A percentile compares a stretch with the other conserved stretches of the same genome.
Conservation (phyloP, 2,797 vertebrate species). For the Tamandua tetradactyla region DNA sequence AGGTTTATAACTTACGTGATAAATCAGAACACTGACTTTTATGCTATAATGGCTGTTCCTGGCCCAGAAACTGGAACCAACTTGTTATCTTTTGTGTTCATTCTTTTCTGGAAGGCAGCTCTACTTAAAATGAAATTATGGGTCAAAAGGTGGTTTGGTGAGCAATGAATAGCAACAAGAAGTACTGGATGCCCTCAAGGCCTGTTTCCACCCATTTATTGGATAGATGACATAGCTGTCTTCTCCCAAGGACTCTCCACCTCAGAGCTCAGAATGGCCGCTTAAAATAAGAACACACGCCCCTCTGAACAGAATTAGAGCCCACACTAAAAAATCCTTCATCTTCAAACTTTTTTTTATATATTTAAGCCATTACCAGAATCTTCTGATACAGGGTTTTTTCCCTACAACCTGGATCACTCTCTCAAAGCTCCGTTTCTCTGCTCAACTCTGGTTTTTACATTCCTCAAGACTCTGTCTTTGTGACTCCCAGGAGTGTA, state of each 20-base stretch:
- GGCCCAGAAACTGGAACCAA: neutral
- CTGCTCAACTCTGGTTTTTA: neutral
- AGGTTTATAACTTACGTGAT: neutral
- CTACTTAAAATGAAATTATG: neutral
- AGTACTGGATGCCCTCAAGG: neutral
- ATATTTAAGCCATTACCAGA: neutral
- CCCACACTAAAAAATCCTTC: neutral
- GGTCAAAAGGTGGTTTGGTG: neutral
- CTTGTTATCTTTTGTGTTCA: neutral
- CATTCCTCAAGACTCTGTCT: neutral
- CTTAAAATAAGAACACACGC: constrained; percentile 4
- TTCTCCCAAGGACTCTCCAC: neutral
- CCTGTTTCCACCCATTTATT: neutral
- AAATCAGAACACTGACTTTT: neutral
- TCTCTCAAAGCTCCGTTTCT: neutral
- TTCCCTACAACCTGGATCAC: neutral
- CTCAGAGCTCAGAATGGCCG: neutral
- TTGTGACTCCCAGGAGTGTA: too few species aligned
- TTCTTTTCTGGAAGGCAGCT: neutral
- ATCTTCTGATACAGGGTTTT: neutral
- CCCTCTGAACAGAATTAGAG: neutral
- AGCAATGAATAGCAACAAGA: neutral
- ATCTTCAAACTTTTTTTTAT: constrained; percentile 14
- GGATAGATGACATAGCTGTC: neutral
- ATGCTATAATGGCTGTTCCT: constrained; percentile 32